phyloP scores from a whole-genome alignment of 2,113 vertebrate genomes.

The Corythornis cristatus region DNA sequence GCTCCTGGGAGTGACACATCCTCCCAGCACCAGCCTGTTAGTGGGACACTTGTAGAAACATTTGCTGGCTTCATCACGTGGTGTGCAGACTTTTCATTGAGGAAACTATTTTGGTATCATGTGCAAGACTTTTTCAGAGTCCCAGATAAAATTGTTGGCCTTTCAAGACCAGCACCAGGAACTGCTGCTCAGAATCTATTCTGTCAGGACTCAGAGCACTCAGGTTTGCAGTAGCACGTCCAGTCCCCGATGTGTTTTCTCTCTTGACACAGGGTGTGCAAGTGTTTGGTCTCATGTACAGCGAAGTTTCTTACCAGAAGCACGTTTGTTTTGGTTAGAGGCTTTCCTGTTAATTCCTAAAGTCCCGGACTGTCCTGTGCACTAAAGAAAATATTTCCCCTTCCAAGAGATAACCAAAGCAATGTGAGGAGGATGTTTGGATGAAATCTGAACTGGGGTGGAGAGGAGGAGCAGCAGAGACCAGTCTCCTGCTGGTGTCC shows the following conservation, averaged over 20 bases:
- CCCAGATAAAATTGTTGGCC: not conserved
- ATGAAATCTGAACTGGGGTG: not conserved
- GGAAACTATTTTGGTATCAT: not conserved
- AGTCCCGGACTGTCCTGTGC: not conserved
- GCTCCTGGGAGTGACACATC: not conserved
- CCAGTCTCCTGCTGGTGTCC: not conserved
- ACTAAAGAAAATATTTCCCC: not conserved
- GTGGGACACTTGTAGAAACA: not conserved
- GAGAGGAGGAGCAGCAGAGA: not conserved
- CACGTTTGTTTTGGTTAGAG: not conserved
- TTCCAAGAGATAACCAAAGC: not conserved
- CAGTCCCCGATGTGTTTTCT: not conserved
- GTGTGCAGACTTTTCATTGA: not conserved
- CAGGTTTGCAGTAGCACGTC: not conserved
- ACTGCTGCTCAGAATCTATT: not conserved
- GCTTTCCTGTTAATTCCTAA: not conserved
- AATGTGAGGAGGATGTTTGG: not conserved
- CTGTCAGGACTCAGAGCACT: not conserved
- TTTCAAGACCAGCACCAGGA: not conserved
- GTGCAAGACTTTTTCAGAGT: not conserved
- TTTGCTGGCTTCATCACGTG: not conserved
- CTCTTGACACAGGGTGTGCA: accelerated
- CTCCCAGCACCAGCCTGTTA: not conserved
- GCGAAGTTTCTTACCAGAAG: not conserved
- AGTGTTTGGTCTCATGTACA: not conserved